These are phyloP conservation scores for Teleopsis dalmanni DNA, from an alignment of 1,140 invertebrate species.

Conservation along the genomic window DNA sequence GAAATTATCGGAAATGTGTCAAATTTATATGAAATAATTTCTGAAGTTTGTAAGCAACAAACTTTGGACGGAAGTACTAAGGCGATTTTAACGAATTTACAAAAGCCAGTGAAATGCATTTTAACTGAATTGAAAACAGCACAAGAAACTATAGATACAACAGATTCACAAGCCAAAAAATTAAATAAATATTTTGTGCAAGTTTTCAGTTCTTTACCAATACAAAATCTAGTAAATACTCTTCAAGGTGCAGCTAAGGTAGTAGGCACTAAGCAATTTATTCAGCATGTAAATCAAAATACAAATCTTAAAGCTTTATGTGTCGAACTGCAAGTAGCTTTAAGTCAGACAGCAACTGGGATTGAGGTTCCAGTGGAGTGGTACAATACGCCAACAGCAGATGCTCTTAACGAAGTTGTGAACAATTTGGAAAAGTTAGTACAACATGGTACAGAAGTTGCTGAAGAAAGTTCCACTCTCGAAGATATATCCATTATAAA, in stretches of 20 bases:
- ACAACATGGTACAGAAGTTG: background rate
- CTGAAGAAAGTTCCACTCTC: slow-evolving; percentile 44
- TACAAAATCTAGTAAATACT: too few species aligned
- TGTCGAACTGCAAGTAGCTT: background rate
- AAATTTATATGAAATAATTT: background rate
- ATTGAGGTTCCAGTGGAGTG: background rate
- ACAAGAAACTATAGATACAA: background rate
- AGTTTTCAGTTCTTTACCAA: too few species aligned
- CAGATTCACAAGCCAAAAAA: background rate
- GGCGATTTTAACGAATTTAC: background rate
- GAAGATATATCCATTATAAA: slow-evolving; percentile 53
- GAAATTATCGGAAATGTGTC: slow-evolving; percentile 16
- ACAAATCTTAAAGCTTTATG: too few species aligned
- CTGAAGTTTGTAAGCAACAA: background rate
- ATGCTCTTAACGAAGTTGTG: background rate
- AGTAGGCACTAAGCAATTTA: too few species aligned
- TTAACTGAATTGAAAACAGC: background rate
- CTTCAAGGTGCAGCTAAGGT: too few species aligned
- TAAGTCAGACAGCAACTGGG: slow-evolving; percentile 1
- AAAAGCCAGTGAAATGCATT: background rate
- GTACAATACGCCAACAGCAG: background rate
- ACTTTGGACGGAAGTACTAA: slow-evolving; percentile 1
- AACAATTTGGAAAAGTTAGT: background rate
- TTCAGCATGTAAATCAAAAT: too few species aligned
- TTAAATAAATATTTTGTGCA: too few species aligned